phyloP scores from a whole-genome alignment of 2,113 vertebrate species.

The Orthonyx spaldingii region DNA sequence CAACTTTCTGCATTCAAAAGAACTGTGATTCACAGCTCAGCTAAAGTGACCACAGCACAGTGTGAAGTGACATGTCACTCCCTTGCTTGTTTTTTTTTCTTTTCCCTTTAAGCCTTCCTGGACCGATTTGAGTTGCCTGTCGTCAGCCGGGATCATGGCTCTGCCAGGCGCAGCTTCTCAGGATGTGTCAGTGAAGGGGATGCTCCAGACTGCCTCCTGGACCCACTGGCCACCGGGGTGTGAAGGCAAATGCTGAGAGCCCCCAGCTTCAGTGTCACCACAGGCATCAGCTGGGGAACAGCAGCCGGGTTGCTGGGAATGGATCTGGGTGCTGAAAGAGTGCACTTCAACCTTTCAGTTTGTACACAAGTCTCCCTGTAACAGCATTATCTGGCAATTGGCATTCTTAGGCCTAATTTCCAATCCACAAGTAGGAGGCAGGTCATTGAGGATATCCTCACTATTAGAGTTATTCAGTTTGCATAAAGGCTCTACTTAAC shows the following conservation, averaged over 20 bases:
- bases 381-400: constrained; percentile 72
- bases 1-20: constrained; percentile 69
- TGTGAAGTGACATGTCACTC: constrained; percentile 68
- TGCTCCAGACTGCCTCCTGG: constrained; percentile 68
- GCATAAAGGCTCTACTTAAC: constrained; percentile 75
- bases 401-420: constrained; percentile 72
- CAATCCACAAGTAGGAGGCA: constrained; percentile 73
- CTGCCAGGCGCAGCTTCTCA: constrained; percentile 49
- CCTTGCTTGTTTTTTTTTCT: background rate
- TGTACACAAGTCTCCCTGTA: constrained; percentile 69
- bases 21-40: constrained; percentile 67
- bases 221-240: constrained; percentile 69
- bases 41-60: constrained; percentile 72
- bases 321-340: constrained; percentile 79
- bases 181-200: constrained; percentile 82
- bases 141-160: constrained; percentile 46
- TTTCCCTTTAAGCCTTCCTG: constrained; percentile 34
- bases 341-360: constrained; percentile 84
- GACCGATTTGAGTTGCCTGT: constrained; percentile 70
- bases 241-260: constrained; percentile 72
- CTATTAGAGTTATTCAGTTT: constrained; percentile 69
- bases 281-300: background rate
- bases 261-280: background rate
- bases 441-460: constrained; percentile 72
- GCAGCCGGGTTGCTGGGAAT: constrained; percentile 12